Base-by-base conservation (phyloP, 2,888 invertebrate genomes). In the Argyresthia goedartella region DNA sequence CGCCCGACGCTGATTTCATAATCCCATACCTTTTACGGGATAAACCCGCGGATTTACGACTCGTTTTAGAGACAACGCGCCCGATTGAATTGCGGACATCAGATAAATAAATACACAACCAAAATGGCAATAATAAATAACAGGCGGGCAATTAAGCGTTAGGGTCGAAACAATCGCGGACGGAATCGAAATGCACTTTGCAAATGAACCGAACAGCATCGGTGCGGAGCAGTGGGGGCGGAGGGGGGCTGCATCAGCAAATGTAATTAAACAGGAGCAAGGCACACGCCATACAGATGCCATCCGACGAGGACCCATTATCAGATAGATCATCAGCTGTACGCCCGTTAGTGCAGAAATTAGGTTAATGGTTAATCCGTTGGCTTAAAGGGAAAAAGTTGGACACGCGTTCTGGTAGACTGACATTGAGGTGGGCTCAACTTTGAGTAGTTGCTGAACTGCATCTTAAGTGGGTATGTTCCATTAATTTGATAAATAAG, bases 181-280 rank as follows among this genome's bases (percentile, higher is more conserved):
- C 69, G 69, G 80, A 81, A 85, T 84, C 74, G 81, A 84, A 84
- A 81, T 85, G 85, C 84, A 86, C 85, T 85, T 82, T 80, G 81
- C 81, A 85, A 85, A 85, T 85, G 82, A 85, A 81, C 76, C 75
- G 71, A 75, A 77, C 68, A 65, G 63, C 25, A 25, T 25, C 57
- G 59, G 55, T 55, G 51, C 51, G 49, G 50, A 54, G 56, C 49
- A 46, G 49, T 52, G 52, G 58, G 58, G 56, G 60, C 50, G 63
- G 65, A 60, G 60, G 56, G 55, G 61, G 61, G 51, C 8, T 46
- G 51, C 58, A 63, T 61, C 62, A 57, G 60, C 65, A 72, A 82
- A 81, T 81, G 76, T 77, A 76, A 84, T 82, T 84, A 79, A 82
- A 76, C 67, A 69, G 64, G 66, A 73, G 69, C 25, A 70, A 66